phyloP scores from a whole-genome alignment of 2,113 vertebrate species.

The Lagopus muta region DNA sequence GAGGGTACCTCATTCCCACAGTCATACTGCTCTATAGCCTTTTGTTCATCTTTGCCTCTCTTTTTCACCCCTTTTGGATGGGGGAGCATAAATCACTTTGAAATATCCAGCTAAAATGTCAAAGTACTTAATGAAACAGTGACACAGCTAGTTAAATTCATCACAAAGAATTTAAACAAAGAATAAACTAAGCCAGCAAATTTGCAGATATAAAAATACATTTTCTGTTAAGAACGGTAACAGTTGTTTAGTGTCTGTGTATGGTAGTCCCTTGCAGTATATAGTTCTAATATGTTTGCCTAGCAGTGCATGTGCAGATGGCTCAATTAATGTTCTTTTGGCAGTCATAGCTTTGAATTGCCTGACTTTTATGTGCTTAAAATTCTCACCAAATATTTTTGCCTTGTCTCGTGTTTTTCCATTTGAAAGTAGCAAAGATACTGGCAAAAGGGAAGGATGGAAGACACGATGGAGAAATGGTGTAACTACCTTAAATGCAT shows the following conservation, averaged over 20 bases:
- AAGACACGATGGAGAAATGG: not conserved
- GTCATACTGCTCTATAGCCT: not conserved
- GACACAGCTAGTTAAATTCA: not conserved
- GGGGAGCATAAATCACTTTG: conserved; percentile 26
- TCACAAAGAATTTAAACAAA: not conserved
- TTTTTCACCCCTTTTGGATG: not conserved
- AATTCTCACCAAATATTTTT: not conserved
- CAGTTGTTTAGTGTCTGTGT: not conserved
- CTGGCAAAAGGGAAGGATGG: not conserved
- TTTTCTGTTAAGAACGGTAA: not conserved
- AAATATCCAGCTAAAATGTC: conserved; percentile 10
- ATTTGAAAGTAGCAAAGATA: not conserved
- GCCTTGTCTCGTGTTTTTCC: not conserved
- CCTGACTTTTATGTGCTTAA: not conserved
- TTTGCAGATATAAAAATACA: not conserved
- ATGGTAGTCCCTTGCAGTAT: not conserved
- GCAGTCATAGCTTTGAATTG: not conserved
- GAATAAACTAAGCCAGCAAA: not conserved
- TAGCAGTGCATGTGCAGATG: not conserved
- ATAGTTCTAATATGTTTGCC: not conserved
- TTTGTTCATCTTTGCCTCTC: conserved; percentile 29
- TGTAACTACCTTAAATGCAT: not conserved
- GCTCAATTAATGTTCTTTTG: not conserved
- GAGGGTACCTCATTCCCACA: not conserved
- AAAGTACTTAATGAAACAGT: not conserved